phyloP scores from a whole-genome alignment of 2,113 vertebrate species.

The Coreoperca whiteheadi region DNA sequence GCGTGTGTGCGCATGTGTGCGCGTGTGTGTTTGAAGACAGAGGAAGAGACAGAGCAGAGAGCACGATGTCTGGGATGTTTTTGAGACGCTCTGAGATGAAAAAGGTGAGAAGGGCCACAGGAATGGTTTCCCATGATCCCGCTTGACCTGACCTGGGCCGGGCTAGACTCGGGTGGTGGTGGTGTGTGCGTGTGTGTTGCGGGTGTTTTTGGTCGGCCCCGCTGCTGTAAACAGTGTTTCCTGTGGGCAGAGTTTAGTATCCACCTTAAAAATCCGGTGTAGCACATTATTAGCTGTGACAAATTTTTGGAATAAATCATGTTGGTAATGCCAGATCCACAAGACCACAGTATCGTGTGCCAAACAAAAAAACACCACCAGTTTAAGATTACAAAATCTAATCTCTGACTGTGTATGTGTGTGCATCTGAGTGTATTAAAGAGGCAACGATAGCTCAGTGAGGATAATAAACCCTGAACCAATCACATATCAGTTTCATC shows the following conservation, averaged over 20 bases:
- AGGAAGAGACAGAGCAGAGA: conserved; percentile 47
- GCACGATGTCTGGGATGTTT: conserved; percentile 77
- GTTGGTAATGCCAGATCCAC: not conserved
- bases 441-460: conserved; percentile 55
- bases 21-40: conserved; percentile 27
- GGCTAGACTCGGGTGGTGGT: conserved; percentile 45
- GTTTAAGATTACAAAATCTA: conserved; percentile 41
- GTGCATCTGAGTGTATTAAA: conserved; percentile 48
- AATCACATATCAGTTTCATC: conserved; percentile 81
- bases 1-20: conserved; percentile 22
- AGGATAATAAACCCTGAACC: conserved; percentile 74
- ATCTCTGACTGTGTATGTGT: conserved; percentile 34
- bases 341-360: conserved; percentile 9
- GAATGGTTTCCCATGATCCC: conserved; percentile 77
- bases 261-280: conserved; percentile 15
- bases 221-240: conserved; percentile 48
- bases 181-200: conserved; percentile 30
- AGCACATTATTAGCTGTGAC: not conserved
- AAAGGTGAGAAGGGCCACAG: conserved; percentile 85
- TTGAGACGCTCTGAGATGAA: conserved; percentile 80
- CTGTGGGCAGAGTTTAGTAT: conserved; percentile 33
- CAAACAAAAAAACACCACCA: conserved; percentile 15
- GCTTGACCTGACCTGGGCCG: conserved; percentile 65
- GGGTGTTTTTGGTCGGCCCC: conserved; percentile 33
- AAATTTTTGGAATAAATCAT: conserved; percentile 27